Base-by-base conservation (phyloP, 2,113 vertebrate species). In the human (Homo sapiens) region DNA sequence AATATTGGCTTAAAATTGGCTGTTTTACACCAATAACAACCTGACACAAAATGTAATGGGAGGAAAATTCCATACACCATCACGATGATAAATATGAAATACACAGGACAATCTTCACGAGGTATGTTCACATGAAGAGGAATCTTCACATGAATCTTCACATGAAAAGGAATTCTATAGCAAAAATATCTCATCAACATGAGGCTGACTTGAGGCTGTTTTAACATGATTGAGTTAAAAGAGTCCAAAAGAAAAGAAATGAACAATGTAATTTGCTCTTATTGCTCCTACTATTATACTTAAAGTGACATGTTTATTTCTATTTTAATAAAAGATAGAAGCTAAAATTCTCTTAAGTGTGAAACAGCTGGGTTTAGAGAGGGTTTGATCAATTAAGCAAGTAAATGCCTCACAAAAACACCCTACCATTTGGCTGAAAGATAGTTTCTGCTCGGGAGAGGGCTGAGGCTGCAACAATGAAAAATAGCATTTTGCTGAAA, bases 281-380 rank as follows among this genome's bases (percentile, higher is more conserved):
- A 27, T 10, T n/a, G 18, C 4, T 32, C 12, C 55, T 38, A 5
- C 52, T 14, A 16, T 25, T 20, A 22, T 5, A 52, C 35, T 35
- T 17, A 3, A 50, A 72, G 40, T 72, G 93, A 79, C 73, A 72
- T 17, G 70, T 83, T 91, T 84, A 90, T 89, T 91, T 96, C 82
- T 64, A 10, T 78, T 82, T 86, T 73, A 72, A 55, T 45, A 16
- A 86, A 89, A 88, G 40, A 23, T 12, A 92, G 91, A 75, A 87
- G 72, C 66, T 52, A 50, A 68, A 55, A 45, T 68, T 20, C 78
- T 95, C 80, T 83, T 43, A 45, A 55, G 95, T 78, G 68, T 80
- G 43, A 14, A 93, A 55, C 75, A 75, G 50, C 83, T 52, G 96
- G 18, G 78, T 75, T 70, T 38, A 45, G 59, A 76, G 45, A 68